Evolutionary conservation across 2,797 vertebrate species (phyloP).

Genomic region (Chloroceryle amazona): DNA sequence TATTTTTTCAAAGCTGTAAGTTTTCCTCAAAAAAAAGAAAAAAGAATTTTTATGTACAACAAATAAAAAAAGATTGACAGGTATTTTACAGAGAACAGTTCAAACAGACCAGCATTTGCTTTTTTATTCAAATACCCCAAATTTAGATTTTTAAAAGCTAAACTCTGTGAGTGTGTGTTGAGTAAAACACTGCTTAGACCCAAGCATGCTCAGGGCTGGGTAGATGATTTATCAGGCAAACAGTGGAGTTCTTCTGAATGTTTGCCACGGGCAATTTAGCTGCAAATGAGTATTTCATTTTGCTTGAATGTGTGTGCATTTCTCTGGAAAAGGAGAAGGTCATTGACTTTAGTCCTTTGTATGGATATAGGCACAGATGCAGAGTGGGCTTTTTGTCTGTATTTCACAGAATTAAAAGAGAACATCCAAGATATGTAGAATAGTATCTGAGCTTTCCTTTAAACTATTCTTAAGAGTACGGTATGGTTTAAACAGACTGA

Average conservation of each 20-base stretch:
- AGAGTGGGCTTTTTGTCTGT: background rate
- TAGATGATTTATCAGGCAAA: background rate
- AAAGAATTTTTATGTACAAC: background rate
- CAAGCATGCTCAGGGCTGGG: background rate
- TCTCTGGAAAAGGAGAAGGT: background rate
- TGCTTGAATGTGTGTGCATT: background rate
- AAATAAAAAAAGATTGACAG: background rate
- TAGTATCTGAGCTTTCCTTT: background rate
- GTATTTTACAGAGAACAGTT: background rate
- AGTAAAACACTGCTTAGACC: background rate
- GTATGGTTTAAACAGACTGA: background rate
- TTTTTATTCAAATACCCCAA: background rate
- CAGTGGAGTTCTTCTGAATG: background rate
- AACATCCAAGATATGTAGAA: background rate
- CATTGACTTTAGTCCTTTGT: background rate
- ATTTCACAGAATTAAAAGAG: background rate
- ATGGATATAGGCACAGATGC: background rate
- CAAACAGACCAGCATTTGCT: background rate
- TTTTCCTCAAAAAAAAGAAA: background rate
- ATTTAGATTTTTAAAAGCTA: background rate
- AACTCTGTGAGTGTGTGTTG: background rate
- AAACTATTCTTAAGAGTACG: background rate
- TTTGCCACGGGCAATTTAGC: constrained; percentile 11
- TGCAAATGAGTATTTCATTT: constrained; percentile 30
- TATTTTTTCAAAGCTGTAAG: background rate